phyloP scores from a whole-genome alignment of 2,797 vertebrate genomes.

The Poecilia picta region DNA sequence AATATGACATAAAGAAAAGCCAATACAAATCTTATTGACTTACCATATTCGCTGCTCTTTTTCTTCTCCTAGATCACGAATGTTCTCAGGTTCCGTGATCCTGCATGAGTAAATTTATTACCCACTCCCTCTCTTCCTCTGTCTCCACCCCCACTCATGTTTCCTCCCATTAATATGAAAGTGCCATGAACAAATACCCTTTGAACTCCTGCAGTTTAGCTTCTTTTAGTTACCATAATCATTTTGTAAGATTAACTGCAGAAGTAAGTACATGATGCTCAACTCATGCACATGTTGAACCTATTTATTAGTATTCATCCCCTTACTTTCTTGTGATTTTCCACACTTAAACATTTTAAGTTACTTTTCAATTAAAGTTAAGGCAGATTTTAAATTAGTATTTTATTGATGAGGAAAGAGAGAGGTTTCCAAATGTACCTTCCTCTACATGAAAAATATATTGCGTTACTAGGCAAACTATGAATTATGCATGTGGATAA shows the following conservation, averaged over 20 bases:
- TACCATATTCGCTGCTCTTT: background rate
- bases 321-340: background rate
- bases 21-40: background rate
- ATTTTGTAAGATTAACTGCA: background rate
- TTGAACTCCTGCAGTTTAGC: conserved; percentile 13
- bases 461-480: too few relatives aligned
- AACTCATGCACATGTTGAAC: background rate
- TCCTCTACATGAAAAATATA: background rate
- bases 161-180: conserved; percentile 19
- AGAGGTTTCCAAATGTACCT: background rate
- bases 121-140: conserved; percentile 17
- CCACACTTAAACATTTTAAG: background rate
- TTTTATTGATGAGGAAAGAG: background rate
- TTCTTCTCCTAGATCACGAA: conserved; percentile 14
- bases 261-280: background rate
- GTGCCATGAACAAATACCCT: conserved; percentile 1
- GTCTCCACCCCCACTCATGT: conserved; percentile 20
- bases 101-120: conserved; percentile 27
- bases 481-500: too few relatives aligned
- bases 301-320: background rate
- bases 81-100: conserved; percentile 36
- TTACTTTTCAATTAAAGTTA: background rate
- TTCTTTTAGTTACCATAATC: background rate
- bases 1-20: background rate
- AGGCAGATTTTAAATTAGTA: background rate